Conservation (phyloP, 1,140 invertebrate species). For the Drosophila littoralis region DNA sequence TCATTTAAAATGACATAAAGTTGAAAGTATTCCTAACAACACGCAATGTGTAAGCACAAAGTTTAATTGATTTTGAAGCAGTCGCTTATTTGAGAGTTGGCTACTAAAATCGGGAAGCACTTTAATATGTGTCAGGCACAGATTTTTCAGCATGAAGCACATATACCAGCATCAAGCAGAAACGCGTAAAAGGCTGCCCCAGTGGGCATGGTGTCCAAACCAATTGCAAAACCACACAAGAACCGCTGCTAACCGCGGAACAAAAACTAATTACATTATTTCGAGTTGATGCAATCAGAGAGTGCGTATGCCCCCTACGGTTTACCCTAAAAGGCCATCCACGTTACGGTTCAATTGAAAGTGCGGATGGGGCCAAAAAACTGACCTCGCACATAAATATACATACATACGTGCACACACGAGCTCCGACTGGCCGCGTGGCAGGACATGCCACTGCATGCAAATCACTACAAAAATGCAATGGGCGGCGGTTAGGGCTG, state of each 20-base stretch:
- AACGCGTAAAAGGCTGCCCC: slow-evolving; percentile 14
- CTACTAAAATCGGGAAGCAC: no score
- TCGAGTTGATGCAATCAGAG: slow-evolving; percentile 80
- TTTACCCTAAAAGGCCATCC: slow-evolving; percentile 55
- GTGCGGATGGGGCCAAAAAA: slow-evolving; percentile 33
- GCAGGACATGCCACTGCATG: slow-evolving; percentile 69
- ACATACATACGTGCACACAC: background rate
- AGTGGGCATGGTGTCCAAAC: slow-evolving; percentile 30
- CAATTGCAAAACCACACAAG: slow-evolving; percentile 39
- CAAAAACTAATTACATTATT: slow-evolving; percentile 82
- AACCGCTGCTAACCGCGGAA: slow-evolving; percentile 49
- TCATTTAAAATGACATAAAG: no score
- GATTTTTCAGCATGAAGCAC: no score
- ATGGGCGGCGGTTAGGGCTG: slow-evolving; percentile 27
- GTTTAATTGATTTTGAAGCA: no score
- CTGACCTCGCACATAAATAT: background rate
- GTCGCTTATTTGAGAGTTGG: no score
- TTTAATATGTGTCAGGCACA: no score
- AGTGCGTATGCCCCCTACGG: slow-evolving; percentile 55
- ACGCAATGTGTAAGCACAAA: no score
- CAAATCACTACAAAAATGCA: slow-evolving; percentile 74
- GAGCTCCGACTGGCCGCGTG: background rate
- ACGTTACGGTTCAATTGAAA: slow-evolving; percentile 77
- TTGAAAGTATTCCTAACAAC: no score
- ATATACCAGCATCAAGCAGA: slow-evolving; percentile 1